Base-by-base conservation (phyloP, 1,140 invertebrate genomes). In the Drosophila watanabei region DNA sequence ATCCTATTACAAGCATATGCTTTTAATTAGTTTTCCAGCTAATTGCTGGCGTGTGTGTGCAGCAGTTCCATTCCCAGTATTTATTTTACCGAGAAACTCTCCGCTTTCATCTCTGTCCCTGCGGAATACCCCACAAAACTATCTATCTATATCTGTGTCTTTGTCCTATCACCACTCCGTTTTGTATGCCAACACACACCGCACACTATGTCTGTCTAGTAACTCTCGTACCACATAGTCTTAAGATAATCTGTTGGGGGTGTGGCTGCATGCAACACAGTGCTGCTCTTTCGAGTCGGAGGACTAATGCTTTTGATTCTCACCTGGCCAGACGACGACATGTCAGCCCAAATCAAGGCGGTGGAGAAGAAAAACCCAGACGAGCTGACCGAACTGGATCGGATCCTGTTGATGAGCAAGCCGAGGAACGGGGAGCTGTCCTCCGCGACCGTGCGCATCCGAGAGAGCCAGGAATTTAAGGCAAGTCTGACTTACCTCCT, bases 391-490 rank as follows among this genome's bases (percentile, higher is more conserved):
- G 96, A 98, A 69, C 96, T 98, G 78, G 98, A 99, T 79, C 97
- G 97, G 92, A 96, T 99, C 80, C 97, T 98, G 9, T 94, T 99
- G 82, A 94, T 98, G 92, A 99, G 98, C 9, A 96, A 96, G 93
- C 99, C 99, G 7, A 95, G 96, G 78, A 94, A 98, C 46, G 98
- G 98, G 9, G 97, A 98, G 66, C 95, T 97, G 86, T 96, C 95
- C 69, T 95, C 96, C 79, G 96, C 97, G 51, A 96, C 97, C 94
- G 95, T 99, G 75, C 95, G 97, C 80, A 97, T 99, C 86, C 98
- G 98, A 92, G 99, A 99, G 93, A 99, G 98, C 94, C 98, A 98
- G 93, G 99, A 99, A 94, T 99, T 99, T 94, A 99, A 99, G 96
- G 98, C 98, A 83, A 94, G 93, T 83, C 16, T 8, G 9, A 14